These are phyloP conservation scores for Apostichopus japonicus DNA, from an alignment of 35 echinoderm and acorn worm species.

Conservation along the genomic window DNA sequence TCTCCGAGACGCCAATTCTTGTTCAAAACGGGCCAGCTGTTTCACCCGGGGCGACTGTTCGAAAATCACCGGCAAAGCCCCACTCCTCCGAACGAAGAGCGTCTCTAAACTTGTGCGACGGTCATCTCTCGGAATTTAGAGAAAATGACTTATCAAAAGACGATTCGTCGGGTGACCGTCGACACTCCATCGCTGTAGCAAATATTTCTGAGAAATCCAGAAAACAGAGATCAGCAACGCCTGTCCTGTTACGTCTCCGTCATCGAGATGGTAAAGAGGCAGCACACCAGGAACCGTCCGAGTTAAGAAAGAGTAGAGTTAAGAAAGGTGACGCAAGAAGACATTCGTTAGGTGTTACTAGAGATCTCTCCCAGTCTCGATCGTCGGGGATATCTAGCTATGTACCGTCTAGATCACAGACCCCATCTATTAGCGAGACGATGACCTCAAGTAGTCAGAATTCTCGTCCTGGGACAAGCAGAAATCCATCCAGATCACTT, in stretches of 20 bases:
- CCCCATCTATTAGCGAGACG: conserved; percentile 8
- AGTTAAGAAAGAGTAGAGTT: conserved; percentile 4
- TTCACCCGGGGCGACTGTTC: background rate
- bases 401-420: conserved; percentile 2
- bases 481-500: background rate
- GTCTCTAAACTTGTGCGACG: conserved; percentile 36
- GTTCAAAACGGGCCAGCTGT: background rate
- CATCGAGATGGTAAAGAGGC: background rate
- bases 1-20: conserved; percentile 50
- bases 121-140: conserved; percentile 33
- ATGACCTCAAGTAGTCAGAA: background rate
- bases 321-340: conserved; percentile 1
- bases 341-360: background rate
- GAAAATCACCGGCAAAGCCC: background rate
- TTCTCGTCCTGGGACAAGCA: background rate
- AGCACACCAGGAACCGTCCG: background rate
- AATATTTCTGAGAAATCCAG: background rate
- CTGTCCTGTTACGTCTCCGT: background rate
- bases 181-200: conserved; percentile 1
- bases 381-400: conserved; percentile 20
- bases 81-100: conserved; percentile 11
- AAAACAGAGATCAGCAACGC: background rate
- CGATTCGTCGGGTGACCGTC: background rate
- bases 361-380: background rate
- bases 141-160: background rate